Evolutionary conservation across 2,888 invertebrate genomes (phyloP).

Genomic region (Caenorhabditis sp.): DNA sequence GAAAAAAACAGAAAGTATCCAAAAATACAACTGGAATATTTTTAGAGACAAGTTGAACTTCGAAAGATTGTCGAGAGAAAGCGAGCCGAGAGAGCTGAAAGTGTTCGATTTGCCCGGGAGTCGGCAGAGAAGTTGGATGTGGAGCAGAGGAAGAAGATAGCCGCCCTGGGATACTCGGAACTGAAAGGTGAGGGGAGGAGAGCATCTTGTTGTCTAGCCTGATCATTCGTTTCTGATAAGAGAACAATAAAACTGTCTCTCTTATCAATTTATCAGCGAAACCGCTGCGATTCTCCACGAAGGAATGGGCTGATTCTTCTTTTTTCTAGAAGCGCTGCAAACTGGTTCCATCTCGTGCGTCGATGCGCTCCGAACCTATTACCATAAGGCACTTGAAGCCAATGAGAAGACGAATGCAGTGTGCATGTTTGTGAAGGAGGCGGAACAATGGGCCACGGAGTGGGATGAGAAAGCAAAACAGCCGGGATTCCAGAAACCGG

Average conservation of each 20-base stretch:
- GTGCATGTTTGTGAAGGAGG: constrained; percentile 76
- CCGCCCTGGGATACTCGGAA: constrained; percentile 54
- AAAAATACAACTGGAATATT: background rate
- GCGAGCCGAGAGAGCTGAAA: constrained; percentile 66
- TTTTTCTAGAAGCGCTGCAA: constrained; percentile 71
- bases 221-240: constrained; percentile 12
- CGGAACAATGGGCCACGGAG: constrained; percentile 72
- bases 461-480: constrained; percentile 72
- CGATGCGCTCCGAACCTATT: constrained; percentile 73
- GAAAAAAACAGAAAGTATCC: background rate
- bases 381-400: constrained; percentile 69
- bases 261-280: constrained; percentile 15
- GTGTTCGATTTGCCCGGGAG: constrained; percentile 63
- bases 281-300: background rate
- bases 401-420: constrained; percentile 77
- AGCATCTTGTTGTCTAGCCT: background rate
- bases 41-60: constrained; percentile 65
- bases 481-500: constrained; percentile 70
- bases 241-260: constrained; percentile 11
- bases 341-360: constrained; percentile 66
- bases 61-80: constrained; percentile 63
- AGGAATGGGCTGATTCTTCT: constrained; percentile 50
- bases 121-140: constrained; percentile 55
- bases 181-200: constrained; percentile 71
- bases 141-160: constrained; percentile 64